Evolutionary conservation across 2,113 vertebrate genomes (phyloP).

Genomic region (Phodopus roborovskii): DNA sequence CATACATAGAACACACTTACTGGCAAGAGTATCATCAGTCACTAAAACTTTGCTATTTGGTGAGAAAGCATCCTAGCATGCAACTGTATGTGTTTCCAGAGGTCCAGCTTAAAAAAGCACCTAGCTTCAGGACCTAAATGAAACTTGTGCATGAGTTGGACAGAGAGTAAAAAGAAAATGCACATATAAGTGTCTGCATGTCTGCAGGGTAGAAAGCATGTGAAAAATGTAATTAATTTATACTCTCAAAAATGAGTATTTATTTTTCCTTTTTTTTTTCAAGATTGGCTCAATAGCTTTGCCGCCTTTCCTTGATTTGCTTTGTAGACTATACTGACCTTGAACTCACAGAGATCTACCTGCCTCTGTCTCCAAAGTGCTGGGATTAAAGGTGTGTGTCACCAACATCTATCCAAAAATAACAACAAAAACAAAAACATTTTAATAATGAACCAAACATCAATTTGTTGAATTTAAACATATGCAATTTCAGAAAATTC

Average conservation of each 20-base stretch:
- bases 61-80: neutral
- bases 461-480: neutral
- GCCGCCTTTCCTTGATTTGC: too few species aligned
- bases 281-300: neutral
- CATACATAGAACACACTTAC: neutral
- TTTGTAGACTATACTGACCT: neutral
- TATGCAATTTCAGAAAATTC: neutral
- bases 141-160: neutral
- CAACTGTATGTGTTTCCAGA: too few species aligned
- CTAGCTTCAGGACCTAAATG: neutral
- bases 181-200: neutral
- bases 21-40: neutral
- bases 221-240: neutral
- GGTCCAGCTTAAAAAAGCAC: too few species aligned
- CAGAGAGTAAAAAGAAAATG: neutral
- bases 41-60: neutral
- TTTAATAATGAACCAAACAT: neutral
- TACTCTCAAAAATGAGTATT: neutral
- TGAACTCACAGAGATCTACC: neutral
- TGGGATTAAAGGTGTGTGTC: neutral
- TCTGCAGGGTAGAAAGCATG: neutral
- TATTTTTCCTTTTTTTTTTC: neutral
- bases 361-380: neutral
- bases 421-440: too few species aligned
- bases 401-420: accelerated